phyloP scores from a whole-genome alignment of 2,797 vertebrate genomes.

The Coilia nasus region DNA sequence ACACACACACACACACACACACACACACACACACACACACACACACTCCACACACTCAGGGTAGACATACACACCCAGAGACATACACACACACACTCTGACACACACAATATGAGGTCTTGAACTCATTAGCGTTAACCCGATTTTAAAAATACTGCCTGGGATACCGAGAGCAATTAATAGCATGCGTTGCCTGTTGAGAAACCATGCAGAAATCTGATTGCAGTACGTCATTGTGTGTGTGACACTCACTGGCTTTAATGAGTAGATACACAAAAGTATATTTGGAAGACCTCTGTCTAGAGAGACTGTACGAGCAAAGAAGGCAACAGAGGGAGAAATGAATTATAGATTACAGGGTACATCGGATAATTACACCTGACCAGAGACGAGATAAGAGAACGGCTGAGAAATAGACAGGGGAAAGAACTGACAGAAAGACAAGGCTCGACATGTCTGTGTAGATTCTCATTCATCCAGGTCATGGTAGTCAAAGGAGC shows the following conservation, averaged over 20 bases:
- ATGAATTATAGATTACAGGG: constrained; percentile 49
- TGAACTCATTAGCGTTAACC: constrained; percentile 30
- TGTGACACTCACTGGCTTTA: constrained; percentile 2
- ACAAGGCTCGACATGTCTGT: neutral
- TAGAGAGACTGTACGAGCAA: constrained; percentile 12
- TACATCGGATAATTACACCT: constrained; percentile 42
- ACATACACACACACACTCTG: constrained; percentile 5
- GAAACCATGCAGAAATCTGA: neutral
- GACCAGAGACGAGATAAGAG: constrained; percentile 43
- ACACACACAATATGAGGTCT: constrained; percentile 9
- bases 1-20: constrained; percentile 16
- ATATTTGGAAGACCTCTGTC: constrained; percentile 42
- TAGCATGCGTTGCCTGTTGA: constrained; percentile 11
- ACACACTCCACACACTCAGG: neutral
- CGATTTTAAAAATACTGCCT: constrained; percentile 1
- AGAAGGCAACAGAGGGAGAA: constrained; percentile 30
- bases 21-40: neutral
- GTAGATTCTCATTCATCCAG: too few relatives aligned
- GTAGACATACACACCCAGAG: neutral
- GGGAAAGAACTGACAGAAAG: neutral
- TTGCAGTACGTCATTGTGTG: neutral
- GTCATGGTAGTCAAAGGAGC: too few relatives aligned
- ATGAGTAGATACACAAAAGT: constrained; percentile 29
- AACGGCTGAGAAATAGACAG: neutral
- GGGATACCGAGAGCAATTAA: constrained; percentile 29